Conservation (phyloP, 2,888 invertebrate genomes). For the Pimpla rufipes region DNA sequence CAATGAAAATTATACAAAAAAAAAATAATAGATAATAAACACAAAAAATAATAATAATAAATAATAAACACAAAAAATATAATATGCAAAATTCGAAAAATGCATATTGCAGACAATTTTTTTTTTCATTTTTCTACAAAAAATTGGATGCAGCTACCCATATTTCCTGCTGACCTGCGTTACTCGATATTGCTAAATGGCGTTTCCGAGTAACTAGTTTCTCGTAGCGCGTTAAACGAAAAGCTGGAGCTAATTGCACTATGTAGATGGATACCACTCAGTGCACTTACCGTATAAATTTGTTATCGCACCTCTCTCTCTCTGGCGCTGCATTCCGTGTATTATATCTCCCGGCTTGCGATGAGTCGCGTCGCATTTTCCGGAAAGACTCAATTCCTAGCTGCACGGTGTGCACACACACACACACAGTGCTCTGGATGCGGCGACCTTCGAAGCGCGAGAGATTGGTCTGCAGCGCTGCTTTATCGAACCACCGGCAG, state of each 20-base stretch:
- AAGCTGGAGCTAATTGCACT: neutral
- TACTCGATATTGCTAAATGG: neutral
- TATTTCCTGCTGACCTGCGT: no score
- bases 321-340: neutral
- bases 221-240: neutral
- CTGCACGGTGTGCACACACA: constrained; percentile 10
- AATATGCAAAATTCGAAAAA: no score
- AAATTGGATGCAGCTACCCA: no score
- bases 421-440: constrained; percentile 39
- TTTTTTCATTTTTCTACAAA: no score
- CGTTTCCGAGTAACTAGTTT: neutral
- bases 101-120: no score
- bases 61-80: no score
- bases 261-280: neutral
- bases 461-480: constrained; percentile 75
- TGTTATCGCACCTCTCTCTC: neutral
- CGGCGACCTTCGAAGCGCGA: constrained; percentile 74
- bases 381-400: constrained; percentile 54
- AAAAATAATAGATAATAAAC: no score
- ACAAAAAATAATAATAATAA: no score
- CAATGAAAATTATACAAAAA: no score
- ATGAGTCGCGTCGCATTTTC: constrained; percentile 54
- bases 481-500: constrained; percentile 80
- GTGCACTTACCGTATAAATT: constrained; percentile 15
- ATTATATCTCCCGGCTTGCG: neutral